These are phyloP conservation scores for Selene dorsalis DNA, from an alignment of 2,797 vertebrate genomes.

Conservation along the genomic window DNA sequence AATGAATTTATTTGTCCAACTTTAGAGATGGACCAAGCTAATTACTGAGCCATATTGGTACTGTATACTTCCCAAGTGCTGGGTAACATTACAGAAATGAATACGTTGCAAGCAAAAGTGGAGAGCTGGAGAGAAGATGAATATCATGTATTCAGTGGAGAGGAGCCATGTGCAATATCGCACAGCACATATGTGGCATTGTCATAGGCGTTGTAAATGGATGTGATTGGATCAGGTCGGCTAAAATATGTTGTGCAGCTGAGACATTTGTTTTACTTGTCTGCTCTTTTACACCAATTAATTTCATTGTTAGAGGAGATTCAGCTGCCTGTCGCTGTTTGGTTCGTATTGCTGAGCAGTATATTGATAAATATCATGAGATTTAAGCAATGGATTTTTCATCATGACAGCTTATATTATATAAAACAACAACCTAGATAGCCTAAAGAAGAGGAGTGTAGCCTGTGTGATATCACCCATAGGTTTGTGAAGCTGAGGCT, in stretches of 20 bases:
- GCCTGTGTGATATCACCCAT: too few relatives aligned
- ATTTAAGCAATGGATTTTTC: not conserved
- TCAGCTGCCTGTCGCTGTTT: not conserved
- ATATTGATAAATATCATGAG: not conserved
- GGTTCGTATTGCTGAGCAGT: too few relatives aligned
- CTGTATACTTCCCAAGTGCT: not conserved
- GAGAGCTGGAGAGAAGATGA: not conserved
- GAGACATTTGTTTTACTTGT: not conserved
- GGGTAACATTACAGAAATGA: not conserved
- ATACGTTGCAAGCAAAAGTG: not conserved
- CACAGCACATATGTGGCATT: not conserved
- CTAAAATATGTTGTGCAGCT: not conserved
- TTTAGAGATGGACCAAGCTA: not conserved
- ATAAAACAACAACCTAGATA: too few relatives aligned
- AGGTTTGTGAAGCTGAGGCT: not conserved
- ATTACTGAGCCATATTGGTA: not conserved
- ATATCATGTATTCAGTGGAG: not conserved
- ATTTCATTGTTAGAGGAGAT: not conserved
- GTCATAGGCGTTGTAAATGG: not conserved
- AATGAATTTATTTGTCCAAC: not conserved
- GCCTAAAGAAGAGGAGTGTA: too few relatives aligned
- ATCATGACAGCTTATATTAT: too few relatives aligned
- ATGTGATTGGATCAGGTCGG: not conserved
- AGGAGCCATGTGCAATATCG: not conserved
- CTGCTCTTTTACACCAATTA: not conserved